These are phyloP conservation scores for Drosophila villosipedis DNA, from an alignment of 2,888 invertebrate genomes.

Conservation along the genomic window DNA sequence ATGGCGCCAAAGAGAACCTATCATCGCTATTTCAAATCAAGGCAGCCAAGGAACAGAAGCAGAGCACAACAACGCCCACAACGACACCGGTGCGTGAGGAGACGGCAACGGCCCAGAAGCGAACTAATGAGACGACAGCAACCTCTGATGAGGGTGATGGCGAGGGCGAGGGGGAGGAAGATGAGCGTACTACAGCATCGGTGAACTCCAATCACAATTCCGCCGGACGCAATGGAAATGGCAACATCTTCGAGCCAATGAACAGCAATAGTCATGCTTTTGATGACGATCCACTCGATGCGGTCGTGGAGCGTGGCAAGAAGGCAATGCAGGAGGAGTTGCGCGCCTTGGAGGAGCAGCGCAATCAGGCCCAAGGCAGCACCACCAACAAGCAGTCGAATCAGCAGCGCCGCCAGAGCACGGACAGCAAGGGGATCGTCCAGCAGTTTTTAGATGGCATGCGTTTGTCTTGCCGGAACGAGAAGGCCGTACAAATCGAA, in stretches of 20 bases:
- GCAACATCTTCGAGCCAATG: slow-evolving; percentile 60
- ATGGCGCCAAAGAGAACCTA: slow-evolving; percentile 78
- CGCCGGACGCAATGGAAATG: slow-evolving; percentile 68
- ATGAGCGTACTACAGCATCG: slow-evolving; percentile 84
- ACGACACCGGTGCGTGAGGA: slow-evolving; percentile 55
- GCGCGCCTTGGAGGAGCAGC: slow-evolving; percentile 61
- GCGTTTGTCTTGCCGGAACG: slow-evolving; percentile 81
- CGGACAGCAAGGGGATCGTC: slow-evolving; percentile 76
- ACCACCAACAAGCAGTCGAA: slow-evolving; percentile 14
- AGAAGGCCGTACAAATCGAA: slow-evolving; percentile 80
- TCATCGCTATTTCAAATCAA: slow-evolving; percentile 78
- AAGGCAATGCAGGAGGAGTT: slow-evolving; percentile 75
- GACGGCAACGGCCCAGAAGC: slow-evolving; percentile 41
- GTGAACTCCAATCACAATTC: slow-evolving; percentile 83
- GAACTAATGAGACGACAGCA: slow-evolving; percentile 49
- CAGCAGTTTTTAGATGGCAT: slow-evolving; percentile 80
- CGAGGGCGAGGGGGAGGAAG: slow-evolving; percentile 77
- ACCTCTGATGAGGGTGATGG: slow-evolving; percentile 61
- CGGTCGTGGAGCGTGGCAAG: slow-evolving; percentile 73
- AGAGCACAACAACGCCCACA: slow-evolving; percentile 36
- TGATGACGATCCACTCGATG: slow-evolving; percentile 73
- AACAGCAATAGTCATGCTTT: slow-evolving; percentile 50
- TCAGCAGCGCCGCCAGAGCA: slow-evolving; percentile 32
- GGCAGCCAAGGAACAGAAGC: slow-evolving; percentile 64
- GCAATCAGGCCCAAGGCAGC: slow-evolving; percentile 37